These are phyloP conservation scores for Phyllotreta cruciferae DNA, from an alignment of 2,888 invertebrate genomes.

Conservation along the genomic window DNA sequence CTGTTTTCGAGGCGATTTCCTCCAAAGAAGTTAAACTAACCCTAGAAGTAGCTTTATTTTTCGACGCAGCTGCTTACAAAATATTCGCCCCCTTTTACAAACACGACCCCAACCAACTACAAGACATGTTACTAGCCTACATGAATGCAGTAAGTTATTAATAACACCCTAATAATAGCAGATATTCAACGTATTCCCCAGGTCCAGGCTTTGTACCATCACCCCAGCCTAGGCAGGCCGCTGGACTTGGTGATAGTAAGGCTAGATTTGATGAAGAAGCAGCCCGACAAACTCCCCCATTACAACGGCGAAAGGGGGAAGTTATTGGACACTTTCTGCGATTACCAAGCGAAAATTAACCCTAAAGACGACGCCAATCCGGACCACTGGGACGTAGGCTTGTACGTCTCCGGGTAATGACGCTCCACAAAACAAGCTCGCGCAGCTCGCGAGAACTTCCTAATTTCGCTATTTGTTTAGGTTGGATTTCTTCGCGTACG, in stretches of 20 bases:
- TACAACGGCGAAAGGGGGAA: constrained; percentile 71
- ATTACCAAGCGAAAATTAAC: constrained; percentile 72
- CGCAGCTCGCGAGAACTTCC: not conserved
- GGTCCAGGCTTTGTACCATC: constrained; percentile 83
- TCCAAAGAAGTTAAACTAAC: constrained; percentile 59
- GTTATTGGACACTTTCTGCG: constrained; percentile 78
- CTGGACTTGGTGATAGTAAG: constrained; percentile 75
- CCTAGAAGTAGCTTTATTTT: constrained; percentile 76
- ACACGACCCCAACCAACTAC: constrained; percentile 69
- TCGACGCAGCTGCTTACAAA: constrained; percentile 77
- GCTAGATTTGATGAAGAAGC: constrained; percentile 72
- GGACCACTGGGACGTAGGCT: constrained; percentile 81
- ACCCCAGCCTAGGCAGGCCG: constrained; percentile 71
- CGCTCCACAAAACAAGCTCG: constrained; percentile 16
- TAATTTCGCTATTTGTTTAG: constrained; percentile 55
- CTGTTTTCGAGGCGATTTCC: constrained; percentile 30
- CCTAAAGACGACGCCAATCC: constrained; percentile 72
- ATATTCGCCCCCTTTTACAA: constrained; percentile 73
- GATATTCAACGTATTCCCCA: constrained; percentile 50
- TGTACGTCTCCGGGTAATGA: constrained; percentile 79
- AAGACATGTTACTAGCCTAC: constrained; percentile 80
- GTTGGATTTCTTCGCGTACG: constrained; percentile 75
- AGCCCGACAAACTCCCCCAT: constrained; percentile 69
- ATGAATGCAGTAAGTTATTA: constrained; percentile 72
- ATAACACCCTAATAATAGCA: not conserved